Evolutionary conservation across 2,113 vertebrate species (phyloP), one percentile per base, ranked within the genome.

Genomic region (Eptesicus fuscus): DNA sequence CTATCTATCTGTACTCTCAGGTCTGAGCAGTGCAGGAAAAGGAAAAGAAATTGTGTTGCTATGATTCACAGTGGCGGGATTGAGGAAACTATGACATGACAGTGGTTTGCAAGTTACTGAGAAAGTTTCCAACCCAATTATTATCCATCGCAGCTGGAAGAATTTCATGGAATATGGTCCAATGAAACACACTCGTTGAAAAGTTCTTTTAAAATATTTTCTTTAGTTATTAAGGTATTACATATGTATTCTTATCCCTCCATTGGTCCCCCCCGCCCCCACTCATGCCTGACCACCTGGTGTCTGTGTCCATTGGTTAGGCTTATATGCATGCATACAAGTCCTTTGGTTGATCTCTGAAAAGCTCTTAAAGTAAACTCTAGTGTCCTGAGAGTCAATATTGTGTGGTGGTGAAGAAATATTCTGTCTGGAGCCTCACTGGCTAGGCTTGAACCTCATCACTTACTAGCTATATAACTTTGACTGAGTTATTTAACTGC

Each of bases 121-220:
- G 71, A 69, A 78, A 49, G 40, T 94, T 87, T 97, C 91, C 77
- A 88, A 73, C 37, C 22, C 73, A 78, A 63, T 73, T 73, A 40
- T 77, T 83, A 79, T 80, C 47, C 25, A 35, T 90, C 53, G 40
- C 30, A 88, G 77, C 44, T 85, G 65, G 25, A 87, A 73, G 42
- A 84, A 84, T 84, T 90, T 53, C 65, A 69, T 73, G 28, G 28
- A 28, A 61, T 85, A 16, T 87, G 51, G 76, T 61, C 51, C n/a
- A 84, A 37, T 80, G 71, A 76, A 93, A 73, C 23, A 69, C 23
- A 80, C 56, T 2, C 0, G 0, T 87, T 90, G 42, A 83, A 56
- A 91, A 59, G 0, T 93, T 82, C 61, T 88, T 90, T 59, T 25
- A 25, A 59, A 25, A 4, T 49, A 4, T 23, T 59, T 59, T 9